A percentile compares a stretch with the other conserved stretches of the same genome.
Conservation (phyloP, 2,888 invertebrate genomes). For the Reticulitermes lucifugus region DNA sequence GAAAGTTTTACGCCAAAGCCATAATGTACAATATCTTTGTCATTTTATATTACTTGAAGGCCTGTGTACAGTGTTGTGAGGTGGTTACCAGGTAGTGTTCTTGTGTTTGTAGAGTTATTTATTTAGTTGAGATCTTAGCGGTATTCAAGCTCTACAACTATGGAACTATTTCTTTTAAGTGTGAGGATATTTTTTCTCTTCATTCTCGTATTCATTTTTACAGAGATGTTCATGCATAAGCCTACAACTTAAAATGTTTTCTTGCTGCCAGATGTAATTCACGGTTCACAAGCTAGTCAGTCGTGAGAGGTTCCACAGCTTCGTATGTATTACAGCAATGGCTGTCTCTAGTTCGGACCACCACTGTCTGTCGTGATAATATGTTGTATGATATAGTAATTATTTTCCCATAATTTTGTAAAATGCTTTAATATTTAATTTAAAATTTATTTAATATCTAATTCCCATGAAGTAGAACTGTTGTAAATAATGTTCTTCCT, state of each 20-base stretch:
- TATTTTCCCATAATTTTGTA: slow-evolving; percentile 26
- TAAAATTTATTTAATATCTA: slow-evolving; percentile 40
- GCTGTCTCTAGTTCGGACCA: neutral
- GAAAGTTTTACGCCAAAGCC: neutral
- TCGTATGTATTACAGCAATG: neutral
- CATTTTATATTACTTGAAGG: slow-evolving; percentile 12
- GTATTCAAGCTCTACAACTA: neutral
- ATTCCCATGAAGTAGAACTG: slow-evolving; percentile 17
- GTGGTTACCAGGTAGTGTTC: neutral
- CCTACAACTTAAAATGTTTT: neutral
- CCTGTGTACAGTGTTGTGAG: slow-evolving; percentile 4
- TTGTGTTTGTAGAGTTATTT: slow-evolving; percentile 11
- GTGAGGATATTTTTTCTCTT: slow-evolving; percentile 4
- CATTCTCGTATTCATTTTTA: neutral
- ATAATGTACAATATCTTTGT: neutral
- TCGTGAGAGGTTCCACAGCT: slow-evolving; percentile 8
- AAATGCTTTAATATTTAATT: slow-evolving; percentile 46
- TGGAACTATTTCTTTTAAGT: neutral
- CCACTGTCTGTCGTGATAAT: slow-evolving; percentile 20
- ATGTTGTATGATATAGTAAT: slow-evolving; percentile 12
- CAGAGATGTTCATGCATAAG: neutral
- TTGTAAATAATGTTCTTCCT: slow-evolving; percentile 30
- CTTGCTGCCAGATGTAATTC: slow-evolving; percentile 27
- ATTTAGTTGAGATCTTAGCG: slow-evolving; percentile 20
- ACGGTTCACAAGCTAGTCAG: slow-evolving; percentile 27